phyloP scores from a whole-genome alignment of 2,113 vertebrate species.

The Notiomystis cincta region DNA sequence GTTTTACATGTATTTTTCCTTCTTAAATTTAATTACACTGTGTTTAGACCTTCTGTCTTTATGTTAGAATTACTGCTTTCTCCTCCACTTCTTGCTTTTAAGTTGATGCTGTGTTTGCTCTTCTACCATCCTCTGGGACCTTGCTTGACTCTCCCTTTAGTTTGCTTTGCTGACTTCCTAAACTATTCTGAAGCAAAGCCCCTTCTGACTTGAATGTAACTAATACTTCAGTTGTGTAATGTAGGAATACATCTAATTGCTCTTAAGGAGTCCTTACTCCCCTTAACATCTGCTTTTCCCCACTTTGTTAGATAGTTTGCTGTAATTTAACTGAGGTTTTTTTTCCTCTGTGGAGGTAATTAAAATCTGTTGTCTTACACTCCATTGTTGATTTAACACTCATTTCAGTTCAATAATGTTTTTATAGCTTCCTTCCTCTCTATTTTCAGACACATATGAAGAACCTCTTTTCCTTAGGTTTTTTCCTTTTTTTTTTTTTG shows the following conservation, averaged over 20 bases:
- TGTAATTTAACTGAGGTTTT: not conserved
- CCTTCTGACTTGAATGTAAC: not conserved
- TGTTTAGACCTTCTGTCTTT: not conserved
- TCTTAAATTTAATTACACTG: not conserved
- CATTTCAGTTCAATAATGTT: not conserved
- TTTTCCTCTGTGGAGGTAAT: not conserved
- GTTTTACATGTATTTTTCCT: not conserved
- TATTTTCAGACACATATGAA: not conserved
- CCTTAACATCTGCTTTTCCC: not conserved
- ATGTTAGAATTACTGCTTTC: not conserved
- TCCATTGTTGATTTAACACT: not conserved
- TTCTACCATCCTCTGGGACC: not conserved
- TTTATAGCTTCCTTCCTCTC: not conserved
- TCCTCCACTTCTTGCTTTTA: not conserved
- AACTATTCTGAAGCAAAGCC: not conserved
- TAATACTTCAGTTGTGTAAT: not conserved
- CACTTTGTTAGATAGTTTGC: not conserved
- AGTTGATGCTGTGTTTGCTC: not conserved
- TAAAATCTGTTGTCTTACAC: not conserved
- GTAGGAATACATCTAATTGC: not conserved
- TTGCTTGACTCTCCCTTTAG: not conserved
- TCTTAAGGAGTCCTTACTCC: not conserved
- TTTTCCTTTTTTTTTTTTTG: not conserved
- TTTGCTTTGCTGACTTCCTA: not conserved
- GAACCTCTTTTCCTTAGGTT: not conserved